Conservation (phyloP, 2,797 vertebrate species). For the Danio albolineatus region DNA sequence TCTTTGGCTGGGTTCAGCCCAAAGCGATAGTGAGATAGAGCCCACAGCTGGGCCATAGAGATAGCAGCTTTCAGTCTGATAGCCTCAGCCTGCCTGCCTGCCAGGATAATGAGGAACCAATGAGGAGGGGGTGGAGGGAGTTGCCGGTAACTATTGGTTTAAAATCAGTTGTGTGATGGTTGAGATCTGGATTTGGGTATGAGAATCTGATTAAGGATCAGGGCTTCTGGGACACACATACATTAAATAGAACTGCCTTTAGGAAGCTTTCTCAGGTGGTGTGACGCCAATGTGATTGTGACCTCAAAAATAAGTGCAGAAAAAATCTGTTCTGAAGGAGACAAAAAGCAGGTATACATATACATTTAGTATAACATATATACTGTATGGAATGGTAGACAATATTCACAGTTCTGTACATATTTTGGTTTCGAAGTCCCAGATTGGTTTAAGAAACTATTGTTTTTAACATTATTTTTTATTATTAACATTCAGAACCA, state of each 20-base stretch:
- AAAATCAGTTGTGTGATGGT: slow-evolving; percentile 22
- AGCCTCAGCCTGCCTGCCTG: slow-evolving; percentile 67
- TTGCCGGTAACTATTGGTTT: slow-evolving; percentile 55
- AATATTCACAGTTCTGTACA: no score
- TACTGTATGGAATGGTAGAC: no score
- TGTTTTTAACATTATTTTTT: no score
- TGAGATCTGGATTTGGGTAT: slow-evolving; percentile 9
- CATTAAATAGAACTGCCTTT: neutral
- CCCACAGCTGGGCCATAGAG: slow-evolving; percentile 82
- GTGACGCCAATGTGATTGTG: neutral
- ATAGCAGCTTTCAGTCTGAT: slow-evolving; percentile 70
- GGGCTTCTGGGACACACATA: neutral
- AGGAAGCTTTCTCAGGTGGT: neutral
- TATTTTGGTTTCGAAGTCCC: no score
- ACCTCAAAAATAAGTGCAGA: neutral
- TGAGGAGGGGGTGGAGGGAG: slow-evolving; percentile 51
- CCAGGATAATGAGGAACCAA: slow-evolving; percentile 82
- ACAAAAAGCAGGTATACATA: no score
- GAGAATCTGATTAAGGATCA: slow-evolving; percentile 20
- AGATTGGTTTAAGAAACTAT: no score
- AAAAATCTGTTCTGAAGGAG: no score
- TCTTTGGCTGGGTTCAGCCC: slow-evolving; percentile 76
- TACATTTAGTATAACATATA: no score
- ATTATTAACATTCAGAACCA: no score
- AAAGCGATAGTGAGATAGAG: slow-evolving; percentile 79